Percentiles rank a stretch among this genome's conserved stretches.
Evolutionary conservation across 2,113 vertebrate genomes (phyloP).

Genomic region (Polypterus bichir): DNA sequence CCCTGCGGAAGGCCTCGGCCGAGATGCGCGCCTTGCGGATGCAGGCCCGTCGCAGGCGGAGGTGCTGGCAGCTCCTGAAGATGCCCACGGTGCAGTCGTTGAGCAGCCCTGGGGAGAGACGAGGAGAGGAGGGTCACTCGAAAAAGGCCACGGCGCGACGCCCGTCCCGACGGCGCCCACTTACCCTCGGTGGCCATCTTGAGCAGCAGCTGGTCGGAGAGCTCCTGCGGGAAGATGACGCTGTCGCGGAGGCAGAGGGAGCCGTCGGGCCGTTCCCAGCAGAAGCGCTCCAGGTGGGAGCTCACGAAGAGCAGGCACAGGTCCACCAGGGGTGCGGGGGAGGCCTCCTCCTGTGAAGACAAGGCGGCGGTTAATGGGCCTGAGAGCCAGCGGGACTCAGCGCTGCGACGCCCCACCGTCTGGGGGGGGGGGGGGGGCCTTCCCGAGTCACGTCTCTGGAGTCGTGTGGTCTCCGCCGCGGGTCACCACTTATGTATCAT

Average conservation of each 20-base stretch:
- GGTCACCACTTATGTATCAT: too few species aligned
- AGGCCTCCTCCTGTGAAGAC: slow-evolving; percentile 70
- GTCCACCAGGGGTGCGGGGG: slow-evolving; percentile 78
- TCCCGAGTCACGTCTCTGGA: too few species aligned
- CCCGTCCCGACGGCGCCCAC: background rate
- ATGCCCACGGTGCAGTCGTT: slow-evolving; percentile 91
- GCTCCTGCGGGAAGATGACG: slow-evolving; percentile 89
- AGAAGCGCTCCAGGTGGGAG: slow-evolving; percentile 79
- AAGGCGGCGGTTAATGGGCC: too few species aligned
- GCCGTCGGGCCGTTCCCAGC: slow-evolving; percentile 79
- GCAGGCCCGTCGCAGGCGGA: slow-evolving; percentile 83
- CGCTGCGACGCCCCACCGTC: too few species aligned
- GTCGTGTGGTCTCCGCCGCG: too few species aligned
- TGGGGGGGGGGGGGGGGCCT: too few species aligned
- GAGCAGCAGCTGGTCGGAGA: slow-evolving; percentile 83
- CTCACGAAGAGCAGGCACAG: slow-evolving; percentile 86
- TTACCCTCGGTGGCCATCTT: slow-evolving; percentile 92
- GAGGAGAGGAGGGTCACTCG: background rate
- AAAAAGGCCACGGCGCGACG: background rate
- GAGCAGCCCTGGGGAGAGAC: slow-evolving; percentile 62
- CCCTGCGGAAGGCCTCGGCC: slow-evolving; percentile 83
- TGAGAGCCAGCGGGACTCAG: too few species aligned
- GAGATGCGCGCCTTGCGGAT: slow-evolving; percentile 92
- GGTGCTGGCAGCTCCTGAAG: slow-evolving; percentile 74
- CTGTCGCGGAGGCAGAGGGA: slow-evolving; percentile 81